Base-by-base conservation (phyloP, 2,888 invertebrate species). In the Empis livida region DNA sequence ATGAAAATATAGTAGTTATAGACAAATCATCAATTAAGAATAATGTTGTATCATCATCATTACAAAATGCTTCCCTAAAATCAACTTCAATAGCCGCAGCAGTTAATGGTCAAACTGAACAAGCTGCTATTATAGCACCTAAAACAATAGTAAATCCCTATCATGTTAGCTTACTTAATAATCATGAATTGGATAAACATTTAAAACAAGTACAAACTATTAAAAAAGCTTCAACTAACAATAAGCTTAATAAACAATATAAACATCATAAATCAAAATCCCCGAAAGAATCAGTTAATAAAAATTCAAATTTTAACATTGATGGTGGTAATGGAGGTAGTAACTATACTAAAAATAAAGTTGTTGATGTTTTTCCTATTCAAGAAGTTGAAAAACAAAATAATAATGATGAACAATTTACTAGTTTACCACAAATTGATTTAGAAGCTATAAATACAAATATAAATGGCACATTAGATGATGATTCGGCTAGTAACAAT, bases 141-240 rank as follows among this genome's bases (percentile, higher is more conserved):
- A n/a, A 13, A 35, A 35, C 35, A 13, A 35, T 45, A n/a, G 30
- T 40, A n/a, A 45, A 43, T 31, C 45, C 48, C n/a, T 45, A 40
- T 37, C 49, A 49, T 45, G 40, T 15, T 40, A 45, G 32, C 17
- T 45, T 45, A 27, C 17, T 45, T 13, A 20, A 31, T 31, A 15
- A 2, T 35, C 20, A 20, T n/a, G 41, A 41, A 41, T 16, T 14
- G 27, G 41, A 31, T 30, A 43, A n/a, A 35, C 13, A 23, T 10
- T 20, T 20, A n/a, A 17, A 40, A 23, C 23, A 38, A 16, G 15
- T 39, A 15, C 15, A 39, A 10, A 39, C 6, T 9, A 39, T 5
- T 11, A 39, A 39, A 20, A 40, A 27, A 27, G 23, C 23, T 27
- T 27, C 23, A 27, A 27, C 23, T 27, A 27, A 4, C 8, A 27